Base-by-base conservation (phyloP, 2,888 invertebrate species). In the Eilema sororculum region DNA sequence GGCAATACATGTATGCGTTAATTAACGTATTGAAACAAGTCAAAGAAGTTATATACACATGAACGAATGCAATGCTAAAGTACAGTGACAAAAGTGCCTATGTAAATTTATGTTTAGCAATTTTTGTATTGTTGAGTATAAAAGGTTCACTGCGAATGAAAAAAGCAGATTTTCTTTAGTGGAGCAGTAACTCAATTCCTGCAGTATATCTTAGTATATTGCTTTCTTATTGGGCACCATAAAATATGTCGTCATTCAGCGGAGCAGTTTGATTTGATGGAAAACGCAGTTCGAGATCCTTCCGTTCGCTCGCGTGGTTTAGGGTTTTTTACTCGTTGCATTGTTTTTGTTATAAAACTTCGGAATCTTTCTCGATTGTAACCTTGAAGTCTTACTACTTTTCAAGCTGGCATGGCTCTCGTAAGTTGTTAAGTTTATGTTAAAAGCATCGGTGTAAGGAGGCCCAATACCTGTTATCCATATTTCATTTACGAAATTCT, bases 221-320 rank as follows among this genome's bases (percentile, higher is more conserved):
- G 9, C n/a, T n/a, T 52, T 52, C 52, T 52, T 20, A 52, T 9
- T 52, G 52, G 9, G n/a, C 52, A n/a, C 20, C 52, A 52, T 52
- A 52, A 52, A 52, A 52, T 52, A n/a, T 52, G 52, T 0, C 52
- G 52, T n/a, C 52, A 52, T 52, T n/a, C 52, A n/a, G 52, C n/a
- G 20, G n/a, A 20, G 52, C n/a, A 52, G n/a, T n/a, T 52, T 52
- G 52, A 9, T 6, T 52, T 52, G 52, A 52, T 52, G 52, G 52
- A 52, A 52, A 52, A 52, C 52, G 52, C n/a, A 52, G n/a, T 52
- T 52, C n/a, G 52, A 52, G 52, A 52, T 52, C 52, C n/a, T 52
- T 52, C 52, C 52, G 52, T 52, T 1, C n/a, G 52, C 20, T 52
- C 52, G n/a, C 52, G n/a, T n/a, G 52, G 8, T 52, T n/a, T 8